A percentile compares a stretch with the other conserved stretches of the same genome.
Evolutionary conservation across 2,797 vertebrate genomes (phyloP).

Genomic region (Dicrostonyx torquatus): DNA sequence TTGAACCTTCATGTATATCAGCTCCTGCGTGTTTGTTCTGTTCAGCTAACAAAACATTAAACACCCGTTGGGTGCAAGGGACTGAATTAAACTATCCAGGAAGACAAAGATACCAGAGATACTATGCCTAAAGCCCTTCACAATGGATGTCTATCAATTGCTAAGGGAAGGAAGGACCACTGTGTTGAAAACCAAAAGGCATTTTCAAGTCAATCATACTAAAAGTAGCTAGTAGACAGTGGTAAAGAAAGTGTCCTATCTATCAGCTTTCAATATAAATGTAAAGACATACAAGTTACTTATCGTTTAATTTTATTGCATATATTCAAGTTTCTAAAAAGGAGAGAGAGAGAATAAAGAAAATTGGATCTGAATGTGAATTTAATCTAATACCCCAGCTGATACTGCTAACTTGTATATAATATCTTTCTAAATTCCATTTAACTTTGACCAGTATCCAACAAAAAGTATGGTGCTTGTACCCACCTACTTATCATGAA

Average conservation of each 20-base stretch:
- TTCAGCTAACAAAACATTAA: constrained; percentile 39
- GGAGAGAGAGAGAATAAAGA: neutral
- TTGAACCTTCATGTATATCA: neutral
- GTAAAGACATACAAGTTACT: neutral
- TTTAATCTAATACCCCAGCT: neutral
- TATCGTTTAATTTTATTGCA: neutral
- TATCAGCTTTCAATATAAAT: neutral
- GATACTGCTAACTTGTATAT: neutral
- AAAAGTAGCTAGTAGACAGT: neutral
- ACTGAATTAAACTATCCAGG: neutral
- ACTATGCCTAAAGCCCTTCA: neutral
- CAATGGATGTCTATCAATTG: too few species aligned
- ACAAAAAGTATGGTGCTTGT: neutral
- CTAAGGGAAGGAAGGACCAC: neutral
- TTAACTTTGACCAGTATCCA: neutral
- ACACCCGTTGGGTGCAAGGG: neutral
- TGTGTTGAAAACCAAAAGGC: neutral
- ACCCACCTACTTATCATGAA: neutral
- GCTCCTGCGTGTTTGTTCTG: neutral
- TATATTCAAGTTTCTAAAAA: neutral
- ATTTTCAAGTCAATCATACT: neutral
- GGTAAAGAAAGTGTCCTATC: neutral
- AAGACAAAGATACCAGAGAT: neutral
- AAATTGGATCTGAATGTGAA: constrained; percentile 26
- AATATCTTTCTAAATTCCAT: constrained; percentile 9